A percentile compares a stretch with the other conserved stretches of the same genome.
phyloP scores from a whole-genome alignment of 2,888 invertebrate genomes.

The Aspidapion aeneum region DNA sequence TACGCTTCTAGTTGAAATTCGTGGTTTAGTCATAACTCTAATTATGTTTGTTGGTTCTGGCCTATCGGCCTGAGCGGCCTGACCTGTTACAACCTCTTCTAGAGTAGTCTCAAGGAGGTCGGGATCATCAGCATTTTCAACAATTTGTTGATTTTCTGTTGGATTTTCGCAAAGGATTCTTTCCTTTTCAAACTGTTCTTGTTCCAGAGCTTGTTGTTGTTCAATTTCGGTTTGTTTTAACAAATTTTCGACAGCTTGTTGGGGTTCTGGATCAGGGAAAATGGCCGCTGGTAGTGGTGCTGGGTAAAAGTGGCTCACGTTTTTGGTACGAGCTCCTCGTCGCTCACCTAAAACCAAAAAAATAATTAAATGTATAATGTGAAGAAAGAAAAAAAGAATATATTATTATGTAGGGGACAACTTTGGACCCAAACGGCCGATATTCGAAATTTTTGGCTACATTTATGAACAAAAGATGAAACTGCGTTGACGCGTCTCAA shows the following conservation, averaged over 20 bases:
- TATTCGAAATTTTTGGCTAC: too few relatives aligned
- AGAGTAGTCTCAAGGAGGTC: conserved; percentile 33
- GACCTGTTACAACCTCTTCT: conserved; percentile 39
- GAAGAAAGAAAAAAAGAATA: background rate
- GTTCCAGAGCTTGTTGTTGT: background rate
- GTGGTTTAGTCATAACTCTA: conserved; percentile 29
- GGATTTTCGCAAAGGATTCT: background rate
- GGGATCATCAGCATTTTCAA: background rate
- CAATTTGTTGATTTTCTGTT: background rate
- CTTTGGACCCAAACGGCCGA: too few relatives aligned
- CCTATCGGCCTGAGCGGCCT: conserved; percentile 37
- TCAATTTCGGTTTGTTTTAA: conserved; percentile 28
- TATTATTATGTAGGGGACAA: background rate
- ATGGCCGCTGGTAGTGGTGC: conserved; percentile 53
- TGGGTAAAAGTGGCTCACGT: conserved; percentile 58
- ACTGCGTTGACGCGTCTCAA: background rate
- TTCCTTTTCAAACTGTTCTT: background rate
- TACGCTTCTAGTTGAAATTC: conserved; percentile 33
- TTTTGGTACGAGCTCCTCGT: conserved; percentile 60
- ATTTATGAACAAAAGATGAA: background rate
- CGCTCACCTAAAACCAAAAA: conserved; percentile 44
- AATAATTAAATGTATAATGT: too few relatives aligned
- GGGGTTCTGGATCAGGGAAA: conserved; percentile 44
- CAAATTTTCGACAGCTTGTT: conserved; percentile 40
- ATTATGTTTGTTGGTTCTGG: conserved; percentile 36